Percentiles rank a stretch among this genome's conserved stretches.
Conservation (phyloP, 2,113 vertebrate genomes). For the Cyprinodon variegatus region DNA sequence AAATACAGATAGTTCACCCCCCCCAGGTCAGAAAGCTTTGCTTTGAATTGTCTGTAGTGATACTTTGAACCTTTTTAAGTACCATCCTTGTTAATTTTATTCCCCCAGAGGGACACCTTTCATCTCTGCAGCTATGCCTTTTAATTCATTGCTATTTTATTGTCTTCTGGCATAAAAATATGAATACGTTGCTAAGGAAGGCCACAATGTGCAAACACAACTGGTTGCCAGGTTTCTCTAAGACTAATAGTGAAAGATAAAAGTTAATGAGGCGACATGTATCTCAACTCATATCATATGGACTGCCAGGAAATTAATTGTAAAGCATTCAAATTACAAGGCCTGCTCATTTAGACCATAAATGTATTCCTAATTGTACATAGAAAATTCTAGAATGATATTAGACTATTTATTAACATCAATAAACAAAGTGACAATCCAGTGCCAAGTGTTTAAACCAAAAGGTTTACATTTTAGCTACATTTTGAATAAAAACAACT, state of each 20-base stretch:
- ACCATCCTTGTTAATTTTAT: not conserved
- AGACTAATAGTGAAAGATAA: conserved; percentile 31
- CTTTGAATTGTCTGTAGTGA: not conserved
- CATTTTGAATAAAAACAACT: not conserved
- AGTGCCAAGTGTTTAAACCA: not conserved
- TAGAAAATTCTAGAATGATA: not conserved
- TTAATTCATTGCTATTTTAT: not conserved
- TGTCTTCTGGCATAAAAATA: conserved; percentile 21
- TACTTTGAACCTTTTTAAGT: not conserved
- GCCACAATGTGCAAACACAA: conserved; percentile 29
- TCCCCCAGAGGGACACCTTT: not conserved
- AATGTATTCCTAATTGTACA: conserved; percentile 2
- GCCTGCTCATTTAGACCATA: not conserved
- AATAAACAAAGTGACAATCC: not conserved
- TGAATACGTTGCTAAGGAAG: conserved; percentile 20
- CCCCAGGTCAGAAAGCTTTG: not conserved
- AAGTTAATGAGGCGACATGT: conserved; percentile 37
- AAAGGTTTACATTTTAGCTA: not conserved
- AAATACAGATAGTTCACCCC: too few species aligned
- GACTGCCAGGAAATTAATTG: conserved; percentile 21
- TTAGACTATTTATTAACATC: not conserved
- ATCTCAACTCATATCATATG: conserved; percentile 26
- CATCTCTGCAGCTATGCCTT: not conserved
- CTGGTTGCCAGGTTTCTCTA: conserved; percentile 6
- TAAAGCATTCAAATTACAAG: conserved; percentile 7